Evolutionary conservation across 2,888 invertebrate genomes (phyloP).

Genomic region (Drosophila tanythrix): DNA sequence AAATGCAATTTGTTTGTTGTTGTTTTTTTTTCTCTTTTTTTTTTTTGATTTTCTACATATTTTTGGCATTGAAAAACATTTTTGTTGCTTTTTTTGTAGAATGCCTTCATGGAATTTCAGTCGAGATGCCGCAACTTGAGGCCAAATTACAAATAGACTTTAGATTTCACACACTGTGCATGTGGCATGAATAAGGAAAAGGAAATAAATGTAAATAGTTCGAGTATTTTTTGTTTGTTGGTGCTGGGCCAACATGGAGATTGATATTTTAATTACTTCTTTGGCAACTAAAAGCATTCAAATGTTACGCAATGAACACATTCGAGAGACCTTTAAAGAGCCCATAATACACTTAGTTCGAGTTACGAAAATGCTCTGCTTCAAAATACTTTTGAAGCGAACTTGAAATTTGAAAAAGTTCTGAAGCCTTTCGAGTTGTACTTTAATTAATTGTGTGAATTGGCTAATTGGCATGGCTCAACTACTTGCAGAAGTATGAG

Average conservation of each 20-base stretch:
- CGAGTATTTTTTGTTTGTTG: neutral
- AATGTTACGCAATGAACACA: neutral
- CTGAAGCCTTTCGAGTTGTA: neutral
- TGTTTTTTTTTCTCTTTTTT: constrained; percentile 34
- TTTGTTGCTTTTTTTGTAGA: constrained; percentile 14
- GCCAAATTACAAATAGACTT: constrained; percentile 27
- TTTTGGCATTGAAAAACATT: constrained; percentile 50
- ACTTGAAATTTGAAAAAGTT: neutral
- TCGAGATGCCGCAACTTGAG: constrained; percentile 12
- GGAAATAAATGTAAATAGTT: neutral
- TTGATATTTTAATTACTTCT: constrained; percentile 63
- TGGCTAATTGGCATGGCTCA: neutral
- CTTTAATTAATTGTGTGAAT: neutral
- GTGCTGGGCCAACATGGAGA: constrained; percentile 11
- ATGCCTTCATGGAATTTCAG: constrained; percentile 50
- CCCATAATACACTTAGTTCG: constrained; percentile 13
- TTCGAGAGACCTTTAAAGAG: constrained; percentile 9
- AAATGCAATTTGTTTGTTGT: neutral
- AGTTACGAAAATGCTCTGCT: constrained; percentile 2
- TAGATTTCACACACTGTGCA: constrained; percentile 22
- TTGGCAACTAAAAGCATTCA: constrained; percentile 16
- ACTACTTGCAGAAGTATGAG: neutral
- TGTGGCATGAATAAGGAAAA: neutral
- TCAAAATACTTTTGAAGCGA: neutral
- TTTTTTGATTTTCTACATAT: constrained; percentile 59